phyloP scores from a whole-genome alignment of 2,888 invertebrate genomes.

The Dryomyza anilis region DNA sequence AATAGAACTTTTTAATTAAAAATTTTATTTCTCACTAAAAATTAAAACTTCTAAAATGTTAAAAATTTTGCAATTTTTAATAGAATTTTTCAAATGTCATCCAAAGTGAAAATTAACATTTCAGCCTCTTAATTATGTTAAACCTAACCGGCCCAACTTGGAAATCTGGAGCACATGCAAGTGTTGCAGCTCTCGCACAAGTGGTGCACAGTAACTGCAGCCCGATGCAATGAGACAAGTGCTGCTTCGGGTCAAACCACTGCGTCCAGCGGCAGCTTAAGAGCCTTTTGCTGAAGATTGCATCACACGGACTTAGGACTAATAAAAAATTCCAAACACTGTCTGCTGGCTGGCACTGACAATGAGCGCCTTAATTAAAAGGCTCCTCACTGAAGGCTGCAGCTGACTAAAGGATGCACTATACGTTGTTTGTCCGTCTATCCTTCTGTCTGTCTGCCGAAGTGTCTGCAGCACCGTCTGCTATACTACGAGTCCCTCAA shows the following conservation, averaged over 20 bases:
- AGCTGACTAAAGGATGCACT: neutral
- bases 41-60: too few relatives aligned
- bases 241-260: neutral
- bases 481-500: neutral
- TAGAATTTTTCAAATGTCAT: too few relatives aligned
- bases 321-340: neutral
- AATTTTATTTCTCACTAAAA: too few relatives aligned
- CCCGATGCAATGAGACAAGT: neutral
- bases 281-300: too few relatives aligned
- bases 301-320: neutral
- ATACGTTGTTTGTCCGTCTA: neutral
- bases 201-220: neutral
- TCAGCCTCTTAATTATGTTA: too few relatives aligned
- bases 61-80: too few relatives aligned
- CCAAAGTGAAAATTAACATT: too few relatives aligned
- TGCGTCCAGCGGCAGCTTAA: too few relatives aligned
- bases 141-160: too few relatives aligned
- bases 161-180: too few relatives aligned
- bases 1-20: too few relatives aligned
- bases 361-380: conserved; percentile 22
- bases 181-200: too few relatives aligned
- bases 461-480: neutral
- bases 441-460: neutral
- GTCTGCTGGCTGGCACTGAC: neutral
- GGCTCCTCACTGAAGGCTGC: conserved; percentile 7